Evolutionary conservation across 2,113 vertebrate species (phyloP).

Genomic region (Seriola aureovittata): DNA sequence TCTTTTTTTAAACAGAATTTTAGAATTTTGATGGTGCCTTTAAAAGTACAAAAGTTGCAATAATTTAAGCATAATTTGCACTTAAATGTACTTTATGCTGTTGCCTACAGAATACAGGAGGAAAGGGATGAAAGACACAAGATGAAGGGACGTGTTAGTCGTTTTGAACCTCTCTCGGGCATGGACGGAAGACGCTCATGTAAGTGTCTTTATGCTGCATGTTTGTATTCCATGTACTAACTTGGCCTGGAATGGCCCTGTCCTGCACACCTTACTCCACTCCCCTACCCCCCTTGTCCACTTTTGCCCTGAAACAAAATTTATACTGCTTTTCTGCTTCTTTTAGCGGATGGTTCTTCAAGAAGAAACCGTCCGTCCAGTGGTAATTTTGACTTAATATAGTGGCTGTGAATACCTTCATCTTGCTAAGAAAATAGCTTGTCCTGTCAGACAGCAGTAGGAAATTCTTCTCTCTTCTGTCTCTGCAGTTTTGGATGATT

Average conservation of each 20-base stretch:
- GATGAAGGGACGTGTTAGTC: constrained; percentile 96
- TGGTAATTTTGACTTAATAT: constrained; percentile 90
- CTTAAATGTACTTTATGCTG: neutral
- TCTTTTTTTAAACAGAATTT: neutral
- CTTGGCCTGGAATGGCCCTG: constrained; percentile 22
- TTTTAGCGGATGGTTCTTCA: constrained; percentile 96
- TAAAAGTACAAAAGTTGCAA: neutral
- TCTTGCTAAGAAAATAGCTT: constrained; percentile 57
- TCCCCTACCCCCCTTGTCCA: constrained; percentile 22
- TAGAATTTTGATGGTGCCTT: neutral
- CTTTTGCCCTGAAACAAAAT: constrained; percentile 75
- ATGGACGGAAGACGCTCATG: constrained; percentile 92
- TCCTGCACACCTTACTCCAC: constrained; percentile 32
- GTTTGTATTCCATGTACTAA: neutral
- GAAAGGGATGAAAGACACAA: constrained; percentile 97
- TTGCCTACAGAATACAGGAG: constrained; percentile 92
- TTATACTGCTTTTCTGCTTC: constrained; percentile 84
- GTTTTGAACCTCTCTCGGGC: constrained; percentile 95
- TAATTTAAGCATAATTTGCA: neutral
- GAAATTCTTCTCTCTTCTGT: constrained; percentile 75
- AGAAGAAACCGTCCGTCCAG: constrained; percentile 97
- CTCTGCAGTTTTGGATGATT: constrained; percentile 94
- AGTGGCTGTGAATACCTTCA: constrained; percentile 74
- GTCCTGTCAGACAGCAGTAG: constrained; percentile 47
- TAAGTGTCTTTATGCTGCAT: constrained; percentile 81